Conservation (phyloP, 2,797 vertebrate genomes). For the Cheirogaleus major region DNA sequence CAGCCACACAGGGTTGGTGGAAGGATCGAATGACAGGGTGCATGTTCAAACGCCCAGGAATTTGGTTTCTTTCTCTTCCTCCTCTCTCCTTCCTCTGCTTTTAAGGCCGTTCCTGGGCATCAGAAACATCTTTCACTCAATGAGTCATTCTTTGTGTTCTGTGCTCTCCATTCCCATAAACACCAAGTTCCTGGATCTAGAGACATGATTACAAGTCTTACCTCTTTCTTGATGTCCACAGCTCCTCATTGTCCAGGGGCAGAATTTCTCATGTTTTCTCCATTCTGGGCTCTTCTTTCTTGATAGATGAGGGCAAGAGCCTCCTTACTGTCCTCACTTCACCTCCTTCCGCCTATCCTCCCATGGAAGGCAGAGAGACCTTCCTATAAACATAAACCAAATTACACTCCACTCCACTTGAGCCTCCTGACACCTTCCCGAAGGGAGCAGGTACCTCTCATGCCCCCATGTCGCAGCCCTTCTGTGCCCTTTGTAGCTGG, state of each 20-base stretch:
- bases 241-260: neutral
- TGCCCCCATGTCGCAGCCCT: rapidly evolving
- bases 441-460: neutral
- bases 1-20: rapidly evolving
- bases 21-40: neutral
- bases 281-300: neutral
- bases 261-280: neutral
- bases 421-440: neutral
- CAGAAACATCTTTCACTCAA: neutral
- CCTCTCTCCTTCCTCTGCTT: neutral
- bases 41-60: rapidly evolving
- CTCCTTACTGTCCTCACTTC: neutral
- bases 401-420: rapidly evolving
- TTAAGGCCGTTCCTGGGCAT: neutral
- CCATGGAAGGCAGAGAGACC: neutral
- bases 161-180: neutral
- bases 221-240: no score
- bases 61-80: neutral
- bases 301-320: neutral
- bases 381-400: rapidly evolving
- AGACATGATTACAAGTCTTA: neutral
- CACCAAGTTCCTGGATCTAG: neutral
- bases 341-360: neutral
- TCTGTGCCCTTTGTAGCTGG: neutral
- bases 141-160: neutral